phyloP scores from a whole-genome alignment of 1,140 invertebrate genomes.

The Papilio polytes region DNA sequence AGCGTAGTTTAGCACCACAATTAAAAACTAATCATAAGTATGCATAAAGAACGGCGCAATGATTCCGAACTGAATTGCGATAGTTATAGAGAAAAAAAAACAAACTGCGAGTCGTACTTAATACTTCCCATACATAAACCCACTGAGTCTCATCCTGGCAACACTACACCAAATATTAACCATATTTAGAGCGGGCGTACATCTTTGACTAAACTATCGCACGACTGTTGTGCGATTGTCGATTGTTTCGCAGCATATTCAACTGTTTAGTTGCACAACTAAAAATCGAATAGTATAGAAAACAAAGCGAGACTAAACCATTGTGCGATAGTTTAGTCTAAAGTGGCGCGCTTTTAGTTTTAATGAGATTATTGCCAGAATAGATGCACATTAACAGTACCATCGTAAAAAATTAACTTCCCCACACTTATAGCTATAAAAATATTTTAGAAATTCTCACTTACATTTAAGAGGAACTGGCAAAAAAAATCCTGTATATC shows the following conservation, averaged over 20 bases:
- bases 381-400: conserved; percentile 51
- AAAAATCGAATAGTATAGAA: too few species aligned
- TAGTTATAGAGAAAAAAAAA: conserved; percentile 57
- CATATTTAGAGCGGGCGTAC: too few species aligned
- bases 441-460: conserved; percentile 83
- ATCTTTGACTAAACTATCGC: too few species aligned
- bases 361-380: too few species aligned
- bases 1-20: conserved; percentile 71
- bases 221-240: too few species aligned
- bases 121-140: conserved; percentile 63
- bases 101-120: conserved; percentile 58
- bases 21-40: conserved; percentile 65
- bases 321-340: too few species aligned
- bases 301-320: too few species aligned
- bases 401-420: conserved; percentile 76
- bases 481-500: conserved; percentile 82
- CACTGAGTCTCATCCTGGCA: conserved; percentile 8
- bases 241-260: too few species aligned
- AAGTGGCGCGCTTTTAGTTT: too few species aligned
- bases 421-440: conserved; percentile 80
- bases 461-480: conserved; percentile 83
- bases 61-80: conserved; percentile 51
- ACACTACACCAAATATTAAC: conserved; percentile 22
- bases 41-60: conserved; percentile 52
- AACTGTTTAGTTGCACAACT: too few species aligned